Evolutionary conservation across 2,113 vertebrate species (phyloP).

Genomic region (Oriolus oriolus): DNA sequence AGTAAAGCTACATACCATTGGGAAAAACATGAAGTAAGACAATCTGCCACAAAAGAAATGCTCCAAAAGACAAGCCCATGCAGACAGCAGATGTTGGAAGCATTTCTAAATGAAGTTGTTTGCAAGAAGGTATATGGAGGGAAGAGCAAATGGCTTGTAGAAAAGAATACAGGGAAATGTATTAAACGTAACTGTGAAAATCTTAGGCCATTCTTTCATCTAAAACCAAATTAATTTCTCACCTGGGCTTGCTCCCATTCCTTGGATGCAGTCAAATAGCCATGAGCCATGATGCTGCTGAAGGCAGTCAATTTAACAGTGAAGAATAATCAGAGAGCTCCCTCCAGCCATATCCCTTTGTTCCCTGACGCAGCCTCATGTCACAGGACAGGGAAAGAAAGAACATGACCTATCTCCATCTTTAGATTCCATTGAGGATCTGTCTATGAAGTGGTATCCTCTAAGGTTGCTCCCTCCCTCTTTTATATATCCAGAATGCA

Average conservation of each 20-base stretch:
- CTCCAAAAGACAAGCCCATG: background rate
- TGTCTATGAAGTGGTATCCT: background rate
- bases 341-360: background rate
- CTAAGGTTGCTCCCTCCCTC: background rate
- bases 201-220: background rate
- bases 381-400: background rate
- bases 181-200: background rate
- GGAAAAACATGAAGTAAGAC: background rate
- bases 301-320: background rate
- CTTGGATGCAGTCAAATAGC: background rate
- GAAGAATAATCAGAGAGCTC: background rate
- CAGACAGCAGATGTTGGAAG: background rate
- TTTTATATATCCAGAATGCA: background rate
- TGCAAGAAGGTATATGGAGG: background rate
- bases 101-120: background rate
- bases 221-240: background rate
- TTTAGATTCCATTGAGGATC: background rate
- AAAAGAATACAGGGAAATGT: background rate
- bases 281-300: background rate
- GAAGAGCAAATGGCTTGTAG: background rate
- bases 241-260: background rate
- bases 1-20: background rate
- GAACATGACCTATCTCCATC: background rate
- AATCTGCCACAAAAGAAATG: background rate
- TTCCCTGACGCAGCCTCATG: background rate